These are phyloP conservation scores for Pseudopodoces humilis DNA, from an alignment of 2,113 vertebrate species.

Conservation along the genomic window DNA sequence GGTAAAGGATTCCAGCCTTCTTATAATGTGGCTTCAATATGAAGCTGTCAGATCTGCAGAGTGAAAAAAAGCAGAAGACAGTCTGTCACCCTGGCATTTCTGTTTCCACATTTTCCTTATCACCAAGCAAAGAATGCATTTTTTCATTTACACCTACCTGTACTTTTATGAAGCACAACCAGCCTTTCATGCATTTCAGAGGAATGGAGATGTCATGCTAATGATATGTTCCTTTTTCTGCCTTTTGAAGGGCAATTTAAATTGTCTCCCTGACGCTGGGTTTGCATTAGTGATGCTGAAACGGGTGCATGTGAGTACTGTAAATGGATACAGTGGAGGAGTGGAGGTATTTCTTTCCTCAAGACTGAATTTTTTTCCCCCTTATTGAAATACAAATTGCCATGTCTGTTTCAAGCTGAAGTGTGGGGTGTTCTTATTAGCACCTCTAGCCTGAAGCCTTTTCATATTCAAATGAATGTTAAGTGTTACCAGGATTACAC, in stretches of 20 bases:
- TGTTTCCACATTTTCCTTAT: constrained; percentile 40
- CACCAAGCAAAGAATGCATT: neutral
- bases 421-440: constrained; percentile 41
- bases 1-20: neutral
- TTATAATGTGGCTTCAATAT: neutral
- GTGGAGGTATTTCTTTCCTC: constrained; percentile 35
- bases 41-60: neutral
- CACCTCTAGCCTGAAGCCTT: constrained; percentile 47
- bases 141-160: constrained; percentile 52
- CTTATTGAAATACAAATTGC: constrained; percentile 65
- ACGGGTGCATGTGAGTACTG: neutral
- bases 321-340: constrained; percentile 42
- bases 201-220: constrained; percentile 51
- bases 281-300: constrained; percentile 57
- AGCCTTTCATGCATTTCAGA: constrained; percentile 1
- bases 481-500: constrained; percentile 34
- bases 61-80: constrained; percentile 31
- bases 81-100: constrained; percentile 23
- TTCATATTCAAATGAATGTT: constrained; percentile 72
- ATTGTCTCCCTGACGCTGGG: constrained; percentile 44
- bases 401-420: constrained; percentile 22
- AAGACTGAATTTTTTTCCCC: constrained; percentile 7
- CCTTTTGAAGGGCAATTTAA: constrained; percentile 66
- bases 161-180: neutral
- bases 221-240: constrained; percentile 60